phyloP scores from a whole-genome alignment of 2,113 vertebrate species.

The Uria lomvia region DNA sequence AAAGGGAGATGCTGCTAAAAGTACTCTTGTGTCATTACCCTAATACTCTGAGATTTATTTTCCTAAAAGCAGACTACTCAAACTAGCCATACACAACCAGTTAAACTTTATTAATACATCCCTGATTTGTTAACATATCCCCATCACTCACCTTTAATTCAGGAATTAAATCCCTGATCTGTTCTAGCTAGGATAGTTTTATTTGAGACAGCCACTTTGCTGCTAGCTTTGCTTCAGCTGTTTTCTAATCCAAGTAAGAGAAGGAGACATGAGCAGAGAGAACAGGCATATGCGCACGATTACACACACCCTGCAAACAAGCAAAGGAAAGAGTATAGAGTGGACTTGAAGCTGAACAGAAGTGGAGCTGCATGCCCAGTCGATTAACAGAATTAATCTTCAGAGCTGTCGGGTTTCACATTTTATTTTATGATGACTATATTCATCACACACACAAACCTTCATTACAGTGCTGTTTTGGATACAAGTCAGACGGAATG shows the following conservation, averaged over 20 bases:
- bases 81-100: neutral
- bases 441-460: conserved; percentile 6
- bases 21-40: neutral
- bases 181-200: neutral
- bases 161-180: neutral
- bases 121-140: neutral
- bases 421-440: conserved; percentile 9
- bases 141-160: neutral
- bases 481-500: conserved; percentile 40
- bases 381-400: conserved; percentile 57
- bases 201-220: neutral
- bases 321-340: neutral
- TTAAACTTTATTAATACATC: neutral
- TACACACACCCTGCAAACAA: neutral
- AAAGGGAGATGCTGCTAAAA: neutral
- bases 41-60: neutral
- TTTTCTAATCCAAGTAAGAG: neutral
- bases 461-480: conserved; percentile 17
- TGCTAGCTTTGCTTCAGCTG: neutral
- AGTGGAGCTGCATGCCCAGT: neutral
- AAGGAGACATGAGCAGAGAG: neutral
- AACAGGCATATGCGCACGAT: neutral
- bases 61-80: neutral
- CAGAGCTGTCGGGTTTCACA: conserved; percentile 32
- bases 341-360: conserved; percentile 41